Percentiles rank a stretch among this genome's conserved stretches.
Evolutionary conservation across 2,797 vertebrate genomes (phyloP).

Genomic region (Glossophaga mutica): DNA sequence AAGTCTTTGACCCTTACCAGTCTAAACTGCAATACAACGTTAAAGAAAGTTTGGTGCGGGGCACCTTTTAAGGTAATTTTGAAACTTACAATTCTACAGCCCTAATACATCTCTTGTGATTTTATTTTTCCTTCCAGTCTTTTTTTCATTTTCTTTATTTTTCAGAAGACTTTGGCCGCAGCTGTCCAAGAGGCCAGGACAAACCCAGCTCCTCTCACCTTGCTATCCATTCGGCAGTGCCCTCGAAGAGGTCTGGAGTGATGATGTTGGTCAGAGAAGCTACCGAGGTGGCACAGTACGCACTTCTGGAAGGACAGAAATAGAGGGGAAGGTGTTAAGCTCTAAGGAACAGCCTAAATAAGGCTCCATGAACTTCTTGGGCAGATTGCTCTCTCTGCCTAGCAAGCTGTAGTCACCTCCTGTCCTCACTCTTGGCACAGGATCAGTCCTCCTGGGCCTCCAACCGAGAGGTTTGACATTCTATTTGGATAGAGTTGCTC

Average conservation of each 20-base stretch:
- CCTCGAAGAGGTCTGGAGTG: constrained; percentile 88
- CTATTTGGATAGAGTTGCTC: constrained; percentile 58
- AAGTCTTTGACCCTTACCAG: neutral
- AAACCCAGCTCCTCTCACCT: constrained; percentile 76
- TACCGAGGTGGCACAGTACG: constrained; percentile 93
- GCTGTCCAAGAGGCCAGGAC: neutral
- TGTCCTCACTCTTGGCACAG: constrained; percentile 1
- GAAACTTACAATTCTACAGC: neutral
- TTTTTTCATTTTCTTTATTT: neutral
- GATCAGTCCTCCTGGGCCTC: neutral
- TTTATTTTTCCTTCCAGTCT: neutral
- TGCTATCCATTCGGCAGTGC: constrained; percentile 92
- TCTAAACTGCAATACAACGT: neutral
- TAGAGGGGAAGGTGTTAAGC: neutral
- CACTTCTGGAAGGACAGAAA: constrained; percentile 84
- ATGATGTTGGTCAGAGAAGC: constrained; percentile 93
- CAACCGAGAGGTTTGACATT: constrained; percentile 46
- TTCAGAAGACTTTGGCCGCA: neutral
- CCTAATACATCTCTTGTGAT: neutral
- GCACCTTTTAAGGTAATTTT: neutral
- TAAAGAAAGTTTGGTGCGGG: constrained; percentile 11
- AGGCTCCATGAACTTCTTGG: neutral
- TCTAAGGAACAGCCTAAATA: neutral
- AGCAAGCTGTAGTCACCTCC: neutral
- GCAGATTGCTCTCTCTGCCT: neutral